phyloP scores from a whole-genome alignment of 1,140 invertebrate genomes.

The Helicoverpa zea region DNA sequence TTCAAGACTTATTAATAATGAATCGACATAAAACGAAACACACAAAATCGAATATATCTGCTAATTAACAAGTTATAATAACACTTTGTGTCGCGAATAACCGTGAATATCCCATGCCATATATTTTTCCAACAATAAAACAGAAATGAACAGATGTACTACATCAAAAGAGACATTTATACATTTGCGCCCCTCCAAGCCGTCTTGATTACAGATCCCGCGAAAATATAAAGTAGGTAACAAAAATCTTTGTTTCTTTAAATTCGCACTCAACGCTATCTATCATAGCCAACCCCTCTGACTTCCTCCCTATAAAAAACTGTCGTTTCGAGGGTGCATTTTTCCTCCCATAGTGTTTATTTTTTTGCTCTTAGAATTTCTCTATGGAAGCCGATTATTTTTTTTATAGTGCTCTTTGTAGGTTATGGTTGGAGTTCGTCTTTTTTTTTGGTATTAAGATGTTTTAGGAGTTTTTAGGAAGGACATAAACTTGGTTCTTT shows the following conservation, averaged over 20 bases:
- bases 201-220: constrained; percentile 38
- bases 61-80: too few species aligned
- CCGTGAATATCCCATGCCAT: neutral
- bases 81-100: neutral
- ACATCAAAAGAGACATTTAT: constrained; percentile 3
- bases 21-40: too few species aligned
- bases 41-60: too few species aligned
- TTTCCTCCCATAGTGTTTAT: constrained; percentile 13
- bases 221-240: constrained; percentile 45
- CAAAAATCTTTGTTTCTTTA: constrained; percentile 47
- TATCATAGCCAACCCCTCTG: constrained; percentile 41
- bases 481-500: constrained; percentile 2
- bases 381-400: constrained; percentile 21
- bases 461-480: neutral
- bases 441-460: constrained; percentile 9
- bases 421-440: constrained; percentile 30
- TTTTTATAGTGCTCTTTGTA: constrained; percentile 21
- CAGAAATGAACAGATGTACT: neutral
- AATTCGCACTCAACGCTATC: constrained; percentile 38
- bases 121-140: neutral
- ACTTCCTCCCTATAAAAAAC: constrained; percentile 40
- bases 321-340: constrained; percentile 45
- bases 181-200: neutral
- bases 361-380: constrained; percentile 14
- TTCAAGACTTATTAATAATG: too few species aligned